Evolutionary conservation across 2,797 vertebrate genomes (phyloP), one percentile per base, ranked within the genome.

Genomic region (Pygocentrus nattereri): DNA sequence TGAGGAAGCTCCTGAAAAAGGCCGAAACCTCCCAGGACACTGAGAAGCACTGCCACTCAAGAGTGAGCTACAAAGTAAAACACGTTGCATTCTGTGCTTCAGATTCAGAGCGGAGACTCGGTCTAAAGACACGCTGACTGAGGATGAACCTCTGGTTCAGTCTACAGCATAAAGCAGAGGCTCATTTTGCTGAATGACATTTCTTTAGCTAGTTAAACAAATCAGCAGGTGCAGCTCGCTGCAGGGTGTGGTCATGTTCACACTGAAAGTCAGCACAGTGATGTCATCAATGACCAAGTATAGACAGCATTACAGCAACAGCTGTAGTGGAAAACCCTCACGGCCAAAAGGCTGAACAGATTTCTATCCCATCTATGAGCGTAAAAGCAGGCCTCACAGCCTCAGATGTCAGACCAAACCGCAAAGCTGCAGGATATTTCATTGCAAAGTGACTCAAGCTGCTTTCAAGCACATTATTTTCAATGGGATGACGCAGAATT

Each of bases 211-310:
- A 4, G 1, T 6, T 56, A 80, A 80, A 74, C 70, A 73, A 74
- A 74, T 74, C 30, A 73, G 78, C 58, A 73, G 78, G 69, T 73
- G 44, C 47, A 65, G 21, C 30, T 52, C 16, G 3, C 4, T 64
- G 38, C 18, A 16, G 7, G 12, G 21, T 13, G 25, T 8, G 68
- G 67, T 38, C 23, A 49, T 34, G 16, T 34, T 49, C 31, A 23
- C 50, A 47, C 52, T 25, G n/a, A 58, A 58, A 25, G 16, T 19
- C 19, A 52, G 4, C 61, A 16, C 30, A 2, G 64, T 6, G 13
- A 30, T 3, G 34, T 54, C 4, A n/a, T n/a, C 47, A 18, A 11
- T 0, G 7, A 54, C 19, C 54, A 56, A 10, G 34, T 6, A n/a
- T n/a, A n/a, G n/a, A n/a, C n/a, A n/a, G 34, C 34, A 34, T 6